A percentile compares a stretch with the other conserved stretches of the same genome.
These are phyloP conservation scores for Hozukius guyotensis DNA, from an alignment of 2,797 vertebrate genomes.

Conservation along the genomic window DNA sequence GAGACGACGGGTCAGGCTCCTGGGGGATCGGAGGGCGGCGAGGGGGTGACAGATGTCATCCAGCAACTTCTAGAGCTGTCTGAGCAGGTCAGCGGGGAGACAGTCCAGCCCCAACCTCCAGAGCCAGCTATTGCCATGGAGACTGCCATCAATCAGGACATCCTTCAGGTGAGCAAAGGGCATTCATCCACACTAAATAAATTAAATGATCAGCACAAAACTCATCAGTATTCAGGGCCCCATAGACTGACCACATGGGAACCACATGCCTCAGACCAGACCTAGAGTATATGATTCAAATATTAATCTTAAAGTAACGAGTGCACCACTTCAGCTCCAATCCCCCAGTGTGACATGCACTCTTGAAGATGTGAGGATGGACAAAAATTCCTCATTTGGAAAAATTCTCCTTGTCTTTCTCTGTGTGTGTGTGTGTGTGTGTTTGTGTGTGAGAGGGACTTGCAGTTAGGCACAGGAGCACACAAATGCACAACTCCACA, in stretches of 20 bases:
- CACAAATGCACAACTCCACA: neutral
- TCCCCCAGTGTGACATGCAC: neutral
- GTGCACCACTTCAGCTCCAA: neutral
- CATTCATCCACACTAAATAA: neutral
- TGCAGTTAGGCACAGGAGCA: neutral
- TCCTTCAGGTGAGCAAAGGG: slow-evolving; percentile 88
- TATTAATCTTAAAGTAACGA: neutral
- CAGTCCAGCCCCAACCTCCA: slow-evolving; percentile 83
- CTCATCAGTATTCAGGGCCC: neutral
- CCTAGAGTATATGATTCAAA: neutral
- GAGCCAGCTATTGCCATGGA: slow-evolving; percentile 90
- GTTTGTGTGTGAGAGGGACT: neutral
- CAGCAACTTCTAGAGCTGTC: slow-evolving; percentile 97
- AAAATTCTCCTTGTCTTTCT: neutral
- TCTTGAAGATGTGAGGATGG: neutral
- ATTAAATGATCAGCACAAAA: neutral
- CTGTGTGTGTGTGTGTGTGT: neutral
- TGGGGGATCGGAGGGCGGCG: slow-evolving; percentile 72
- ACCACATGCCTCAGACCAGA: neutral
- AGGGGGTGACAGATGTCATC: slow-evolving; percentile 94
- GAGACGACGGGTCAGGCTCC: slow-evolving; percentile 61
- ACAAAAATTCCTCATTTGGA: neutral
- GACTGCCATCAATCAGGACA: slow-evolving; percentile 94
- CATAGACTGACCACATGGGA: neutral
- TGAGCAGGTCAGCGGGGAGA: slow-evolving; percentile 91